Percentiles rank a stretch among this genome's conserved stretches.
Evolutionary conservation across 2,113 vertebrate species (phyloP).

Genomic region (Corythoichthys intestinalis): DNA sequence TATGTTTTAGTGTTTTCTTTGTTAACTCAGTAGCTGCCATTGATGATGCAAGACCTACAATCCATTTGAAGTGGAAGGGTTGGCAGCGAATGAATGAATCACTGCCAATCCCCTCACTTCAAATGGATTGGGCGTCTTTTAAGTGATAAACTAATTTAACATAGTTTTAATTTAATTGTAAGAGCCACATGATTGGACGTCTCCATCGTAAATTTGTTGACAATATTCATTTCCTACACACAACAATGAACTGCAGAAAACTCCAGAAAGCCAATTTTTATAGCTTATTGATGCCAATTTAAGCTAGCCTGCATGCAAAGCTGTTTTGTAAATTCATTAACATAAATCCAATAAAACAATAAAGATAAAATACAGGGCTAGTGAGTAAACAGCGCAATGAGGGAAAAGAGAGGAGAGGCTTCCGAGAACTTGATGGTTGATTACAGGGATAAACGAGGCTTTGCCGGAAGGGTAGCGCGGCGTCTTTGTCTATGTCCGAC

Average conservation of each 20-base stretch:
- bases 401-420: slow-evolving; percentile 15
- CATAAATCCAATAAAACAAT: slow-evolving; percentile 5
- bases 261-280: slow-evolving; percentile 30
- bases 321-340: slow-evolving; percentile 38
- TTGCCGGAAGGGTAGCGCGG: slow-evolving; percentile 12
- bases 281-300: slow-evolving; percentile 16
- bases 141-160: too few species aligned
- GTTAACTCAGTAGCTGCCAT: too few species aligned
- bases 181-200: too few species aligned
- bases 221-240: too few species aligned
- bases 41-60: too few species aligned
- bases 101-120: too few species aligned
- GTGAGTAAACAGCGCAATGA: slow-evolving; percentile 5
- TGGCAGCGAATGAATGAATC: too few species aligned
- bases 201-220: too few species aligned
- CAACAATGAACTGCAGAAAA: slow-evolving; percentile 28
- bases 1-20: too few species aligned
- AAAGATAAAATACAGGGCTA: slow-evolving; percentile 1
- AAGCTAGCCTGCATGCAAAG: slow-evolving; percentile 10
- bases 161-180: too few species aligned
- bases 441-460: slow-evolving; percentile 34
- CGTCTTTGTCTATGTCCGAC: slow-evolving; percentile 49
- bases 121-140: too few species aligned
- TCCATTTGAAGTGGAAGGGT: too few species aligned
- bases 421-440: slow-evolving; percentile 43